Conservation (phyloP, 1,140 invertebrate species). For the Chlorops oryzae region DNA sequence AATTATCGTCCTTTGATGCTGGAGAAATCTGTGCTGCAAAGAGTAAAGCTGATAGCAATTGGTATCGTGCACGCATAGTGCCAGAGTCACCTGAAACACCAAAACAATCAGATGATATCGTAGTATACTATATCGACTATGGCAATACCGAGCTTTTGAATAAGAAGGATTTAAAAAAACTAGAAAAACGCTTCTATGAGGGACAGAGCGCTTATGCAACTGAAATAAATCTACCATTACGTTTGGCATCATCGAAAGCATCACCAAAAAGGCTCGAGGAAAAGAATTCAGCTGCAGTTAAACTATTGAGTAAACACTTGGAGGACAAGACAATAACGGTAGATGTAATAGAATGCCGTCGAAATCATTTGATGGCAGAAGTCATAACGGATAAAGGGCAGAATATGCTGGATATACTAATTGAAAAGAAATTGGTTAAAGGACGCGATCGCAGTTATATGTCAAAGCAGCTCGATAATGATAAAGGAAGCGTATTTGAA, state of each 20-base stretch:
- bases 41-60: conserved; percentile 58
- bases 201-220: conserved; percentile 50
- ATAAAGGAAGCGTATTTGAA: conserved; percentile 32
- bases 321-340: conserved; percentile 33
- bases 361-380: conserved; percentile 38
- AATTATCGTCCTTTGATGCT: conserved; percentile 23
- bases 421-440: conserved; percentile 24
- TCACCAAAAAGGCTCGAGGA: conserved; percentile 22
- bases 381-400: conserved; percentile 19
- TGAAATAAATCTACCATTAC: conserved; percentile 49
- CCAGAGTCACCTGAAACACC: conserved; percentile 39
- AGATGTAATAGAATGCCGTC: conserved; percentile 35
- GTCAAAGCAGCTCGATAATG: conserved; percentile 38
- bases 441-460: conserved; percentile 35
- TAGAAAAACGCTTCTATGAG: conserved; percentile 54
- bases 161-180: conserved; percentile 48
- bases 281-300: conserved; percentile 20
- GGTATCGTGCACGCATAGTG: conserved; percentile 60
- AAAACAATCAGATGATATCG: conserved; percentile 38
- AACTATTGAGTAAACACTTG: conserved; percentile 23
- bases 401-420: conserved; percentile 27
- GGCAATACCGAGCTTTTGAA: conserved; percentile 63
- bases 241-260: too few relatives aligned
- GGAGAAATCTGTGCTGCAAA: conserved; percentile 56
- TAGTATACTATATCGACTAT: conserved; percentile 68